These are phyloP conservation scores for Seira sanloemensis DNA, from an alignment of 2,888 invertebrate species.

Conservation along the genomic window DNA sequence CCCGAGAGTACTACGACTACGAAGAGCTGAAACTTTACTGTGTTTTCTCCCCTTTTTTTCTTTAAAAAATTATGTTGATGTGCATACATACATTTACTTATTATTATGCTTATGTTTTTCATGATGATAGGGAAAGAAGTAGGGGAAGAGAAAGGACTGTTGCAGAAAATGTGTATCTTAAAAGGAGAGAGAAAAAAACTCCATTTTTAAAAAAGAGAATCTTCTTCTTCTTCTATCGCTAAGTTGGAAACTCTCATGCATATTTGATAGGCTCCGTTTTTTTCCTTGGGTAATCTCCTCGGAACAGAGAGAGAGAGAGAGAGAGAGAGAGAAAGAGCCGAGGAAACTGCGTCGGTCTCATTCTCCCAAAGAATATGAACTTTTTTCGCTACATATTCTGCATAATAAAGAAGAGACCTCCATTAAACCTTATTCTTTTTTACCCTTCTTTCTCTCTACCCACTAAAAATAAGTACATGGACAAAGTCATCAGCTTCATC, in stretches of 20 bases:
- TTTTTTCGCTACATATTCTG: conserved; percentile 9
- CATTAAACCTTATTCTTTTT: conserved; percentile 14
- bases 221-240: conserved; percentile 40
- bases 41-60: conserved; percentile 34
- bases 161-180: conserved; percentile 50
- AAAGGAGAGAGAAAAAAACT: conserved; percentile 12
- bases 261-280: conserved; percentile 72
- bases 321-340: too few relatives aligned
- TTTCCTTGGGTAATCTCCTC: conserved; percentile 72
- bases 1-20: background rate
- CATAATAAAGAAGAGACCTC: conserved; percentile 11
- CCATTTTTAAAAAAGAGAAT: conserved; percentile 57
- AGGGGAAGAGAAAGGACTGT: conserved; percentile 26
- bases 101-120: conserved; percentile 29
- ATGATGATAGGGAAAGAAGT: conserved; percentile 22
- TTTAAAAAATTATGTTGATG: conserved; percentile 46
- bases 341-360: background rate
- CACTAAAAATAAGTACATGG: conserved; percentile 22
- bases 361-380: conserved; percentile 8
- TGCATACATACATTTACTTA: conserved; percentile 19
- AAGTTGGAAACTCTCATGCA: conserved; percentile 70
- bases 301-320: conserved; percentile 12
- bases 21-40: background rate
- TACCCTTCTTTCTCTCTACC: conserved; percentile 7
- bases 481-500: conserved; percentile 48